A percentile compares a stretch with the other conserved stretches of the same genome.
phyloP scores from a whole-genome alignment of 2,888 invertebrate genomes.

The Zygothrica quintamaculata region DNA sequence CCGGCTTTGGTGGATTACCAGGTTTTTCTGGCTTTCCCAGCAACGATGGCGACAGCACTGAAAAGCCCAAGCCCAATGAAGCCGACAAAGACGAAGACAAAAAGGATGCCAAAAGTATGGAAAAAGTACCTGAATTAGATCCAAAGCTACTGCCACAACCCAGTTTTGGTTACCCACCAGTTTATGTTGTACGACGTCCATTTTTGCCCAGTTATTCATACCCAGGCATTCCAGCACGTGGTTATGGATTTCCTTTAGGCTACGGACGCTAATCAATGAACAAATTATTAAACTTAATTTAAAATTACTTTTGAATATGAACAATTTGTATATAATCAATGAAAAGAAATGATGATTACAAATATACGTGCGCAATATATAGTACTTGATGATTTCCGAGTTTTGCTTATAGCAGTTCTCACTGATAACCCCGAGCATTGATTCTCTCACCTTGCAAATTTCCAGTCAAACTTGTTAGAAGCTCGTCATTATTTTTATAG shows the following conservation, averaged over 20 bases:
- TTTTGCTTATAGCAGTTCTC: constrained; percentile 33
- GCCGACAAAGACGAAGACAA: background rate
- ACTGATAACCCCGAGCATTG: constrained; percentile 44
- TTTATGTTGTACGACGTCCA: constrained; percentile 44
- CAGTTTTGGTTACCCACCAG: constrained; percentile 51
- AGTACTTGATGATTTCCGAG: constrained; percentile 22
- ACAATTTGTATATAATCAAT: constrained; percentile 3
- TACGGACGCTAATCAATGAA: constrained; percentile 42
- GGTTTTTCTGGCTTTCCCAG: constrained; percentile 5
- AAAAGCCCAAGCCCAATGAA: constrained; percentile 5
- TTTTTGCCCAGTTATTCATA: constrained; percentile 31
- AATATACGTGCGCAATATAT: constrained; percentile 5
- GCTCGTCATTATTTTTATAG: constrained; percentile 8
- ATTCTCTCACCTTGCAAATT: constrained; percentile 29
- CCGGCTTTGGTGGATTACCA: constrained; percentile 5
- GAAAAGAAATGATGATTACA: background rate
- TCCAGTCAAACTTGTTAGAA: constrained; percentile 45
- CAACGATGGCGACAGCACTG: constrained; percentile 7
- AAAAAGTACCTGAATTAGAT: constrained; percentile 2
- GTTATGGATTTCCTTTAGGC: constrained; percentile 47
- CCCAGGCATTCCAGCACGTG: constrained; percentile 25
- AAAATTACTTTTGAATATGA: too few relatives aligned
- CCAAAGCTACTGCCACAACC: background rate
- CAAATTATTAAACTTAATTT: constrained; percentile 16
- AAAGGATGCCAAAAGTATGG: constrained; percentile 1